phyloP scores from a whole-genome alignment of 2,113 vertebrate species.

The Mellivora capensis region DNA sequence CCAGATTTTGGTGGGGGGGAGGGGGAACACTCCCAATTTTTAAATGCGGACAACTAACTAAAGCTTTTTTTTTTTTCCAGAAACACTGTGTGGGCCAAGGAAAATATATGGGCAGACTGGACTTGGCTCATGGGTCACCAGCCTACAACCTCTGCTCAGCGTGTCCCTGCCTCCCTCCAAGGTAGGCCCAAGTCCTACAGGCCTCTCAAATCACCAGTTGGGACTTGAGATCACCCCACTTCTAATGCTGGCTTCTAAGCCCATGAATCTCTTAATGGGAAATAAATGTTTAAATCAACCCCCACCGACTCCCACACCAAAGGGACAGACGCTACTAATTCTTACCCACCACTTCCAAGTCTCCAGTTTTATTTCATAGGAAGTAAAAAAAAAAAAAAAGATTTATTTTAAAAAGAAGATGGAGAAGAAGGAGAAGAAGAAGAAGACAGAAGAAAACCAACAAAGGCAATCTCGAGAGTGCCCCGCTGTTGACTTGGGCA shows the following conservation, averaged over 20 bases:
- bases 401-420: background rate
- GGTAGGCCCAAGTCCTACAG: background rate
- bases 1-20: background rate
- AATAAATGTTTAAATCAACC: conserved; percentile 6
- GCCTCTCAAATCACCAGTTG: accelerated
- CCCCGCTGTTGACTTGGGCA: background rate
- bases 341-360: conserved; percentile 46
- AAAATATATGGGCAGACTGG: background rate
- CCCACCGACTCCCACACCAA: background rate
- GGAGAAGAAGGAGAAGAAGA: background rate
- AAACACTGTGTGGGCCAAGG: conserved; percentile 37
- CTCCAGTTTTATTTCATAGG: background rate
- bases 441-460: background rate
- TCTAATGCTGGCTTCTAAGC: background rate
- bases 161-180: accelerated
- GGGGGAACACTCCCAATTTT: background rate
- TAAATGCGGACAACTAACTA: background rate
- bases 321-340: conserved; percentile 3
- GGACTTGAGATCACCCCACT: background rate
- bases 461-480: background rate
- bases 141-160: background rate
- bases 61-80: background rate
- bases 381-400: background rate
- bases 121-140: background rate
- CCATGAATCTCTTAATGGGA: background rate